phyloP scores from a whole-genome alignment of 2,113 vertebrate genomes.

The Cygnus buccinator region DNA sequence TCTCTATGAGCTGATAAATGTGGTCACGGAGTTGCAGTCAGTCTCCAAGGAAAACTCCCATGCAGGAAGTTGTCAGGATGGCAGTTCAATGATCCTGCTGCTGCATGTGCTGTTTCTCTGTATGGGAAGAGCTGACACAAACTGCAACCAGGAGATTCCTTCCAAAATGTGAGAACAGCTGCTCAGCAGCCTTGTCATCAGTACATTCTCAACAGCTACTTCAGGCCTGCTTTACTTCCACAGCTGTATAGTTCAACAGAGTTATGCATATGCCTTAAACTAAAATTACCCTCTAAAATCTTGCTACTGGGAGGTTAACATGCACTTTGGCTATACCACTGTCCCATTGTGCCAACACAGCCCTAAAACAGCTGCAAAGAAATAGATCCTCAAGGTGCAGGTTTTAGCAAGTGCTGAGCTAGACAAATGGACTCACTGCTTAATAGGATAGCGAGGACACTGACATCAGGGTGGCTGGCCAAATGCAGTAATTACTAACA shows the following conservation, averaged over 20 bases:
- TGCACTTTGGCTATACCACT: rapidly evolving
- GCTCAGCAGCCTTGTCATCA: rapidly evolving
- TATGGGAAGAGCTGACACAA: neutral
- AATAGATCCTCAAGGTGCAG: rapidly evolving
- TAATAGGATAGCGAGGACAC: rapidly evolving
- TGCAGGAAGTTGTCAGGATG: rapidly evolving
- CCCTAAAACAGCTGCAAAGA: neutral
- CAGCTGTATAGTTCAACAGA: rapidly evolving
- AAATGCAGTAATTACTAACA: neutral
- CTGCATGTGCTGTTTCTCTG: rapidly evolving
- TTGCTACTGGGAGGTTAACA: neutral
- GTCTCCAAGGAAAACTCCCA: neutral
- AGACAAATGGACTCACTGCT: too few relatives aligned
- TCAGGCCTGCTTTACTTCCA: neutral
- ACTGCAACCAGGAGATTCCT: too few relatives aligned
- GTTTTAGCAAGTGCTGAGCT: rapidly evolving
- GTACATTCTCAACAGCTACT: rapidly evolving
- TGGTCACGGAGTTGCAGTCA: neutral
- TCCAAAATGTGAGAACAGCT: rapidly evolving
- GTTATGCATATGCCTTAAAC: neutral
- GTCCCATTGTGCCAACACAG: rapidly evolving
- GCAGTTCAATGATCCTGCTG: neutral
- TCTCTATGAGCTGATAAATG: neutral
- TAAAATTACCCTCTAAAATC: neutral
- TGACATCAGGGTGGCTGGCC: neutral